Base-by-base conservation (phyloP, 2,113 vertebrate species). In the Microtus richardsoni region DNA sequence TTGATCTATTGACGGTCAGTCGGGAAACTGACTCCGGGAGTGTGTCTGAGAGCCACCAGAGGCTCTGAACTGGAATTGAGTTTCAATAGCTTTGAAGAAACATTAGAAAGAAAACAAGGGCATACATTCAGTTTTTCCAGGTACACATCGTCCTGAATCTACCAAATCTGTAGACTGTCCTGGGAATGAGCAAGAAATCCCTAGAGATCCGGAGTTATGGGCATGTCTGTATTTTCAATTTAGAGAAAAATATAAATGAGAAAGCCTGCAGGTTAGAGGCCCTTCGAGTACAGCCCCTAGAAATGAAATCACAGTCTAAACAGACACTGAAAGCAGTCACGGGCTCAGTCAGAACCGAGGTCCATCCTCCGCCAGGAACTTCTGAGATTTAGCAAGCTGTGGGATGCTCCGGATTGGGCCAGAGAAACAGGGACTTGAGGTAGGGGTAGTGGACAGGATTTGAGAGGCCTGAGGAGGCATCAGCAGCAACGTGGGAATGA, bases 1-100 rank as follows among this genome's bases (percentile, higher is more conserved):
- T 83, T 96, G 92, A 95, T 96, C 93, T 94, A 95, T 91, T 91
- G 94, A 87, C 49, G 44, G 93, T 92, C 84, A 86, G 77, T 95
- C 60, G 28, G 77, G 80, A 58, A 47, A 24, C 33, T 83, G 62
- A 91, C 88, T 92, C 79, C 7, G 30, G 3, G 1, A n/a, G n/a
- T 68, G n/a, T 80, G 44, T n/a, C 11, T 87, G 75, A 60, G 16
- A 88, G 91, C 66, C 87, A 94, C 92, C 44, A 62, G 71, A 66
- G 88, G 80, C 90, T 88, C 88, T 52, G 71, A 64, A 33, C 75
- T 82, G 41, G 64, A 91, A 92, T 73, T 95, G 66, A 33, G 16
- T 41, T 88, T 66, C 47, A 84, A 86, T 30, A 93, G 88, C 93
- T 71, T 84, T 68, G 68, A 73, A 83, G 83, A 91, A 54, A 58